These are phyloP conservation scores for Stratiomys singularior DNA, from an alignment of 2,888 invertebrate species.

Conservation along the genomic window DNA sequence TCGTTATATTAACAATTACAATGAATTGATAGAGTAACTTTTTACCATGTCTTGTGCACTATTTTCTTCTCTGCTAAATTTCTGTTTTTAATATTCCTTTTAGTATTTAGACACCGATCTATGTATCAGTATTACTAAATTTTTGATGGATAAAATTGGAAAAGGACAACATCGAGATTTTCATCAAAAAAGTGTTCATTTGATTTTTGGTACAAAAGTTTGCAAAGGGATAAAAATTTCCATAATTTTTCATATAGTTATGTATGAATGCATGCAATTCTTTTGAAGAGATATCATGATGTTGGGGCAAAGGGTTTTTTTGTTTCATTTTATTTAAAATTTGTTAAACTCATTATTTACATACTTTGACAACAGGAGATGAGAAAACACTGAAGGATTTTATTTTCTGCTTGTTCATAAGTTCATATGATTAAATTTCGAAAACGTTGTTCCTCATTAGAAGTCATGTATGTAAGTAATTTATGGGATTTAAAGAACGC, in stretches of 20 bases:
- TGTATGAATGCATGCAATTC: neutral
- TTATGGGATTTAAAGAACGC: neutral
- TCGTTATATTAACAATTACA: neutral
- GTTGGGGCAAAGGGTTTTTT: neutral
- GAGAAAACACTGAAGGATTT: neutral
- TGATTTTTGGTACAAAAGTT: conserved; percentile 26
- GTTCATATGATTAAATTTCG: neutral
- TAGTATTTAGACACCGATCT: neutral
- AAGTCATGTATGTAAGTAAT: neutral
- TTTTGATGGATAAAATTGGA: conserved; percentile 9
- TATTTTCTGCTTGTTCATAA: neutral
- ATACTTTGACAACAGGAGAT: neutral
- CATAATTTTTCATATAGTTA: neutral
- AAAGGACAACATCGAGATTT: conserved; percentile 36
- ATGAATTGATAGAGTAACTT: neutral
- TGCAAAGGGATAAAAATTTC: neutral
- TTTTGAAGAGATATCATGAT: neutral
- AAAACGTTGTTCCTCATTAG: neutral
- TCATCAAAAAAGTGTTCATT: conserved; percentile 25
- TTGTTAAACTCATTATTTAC: too few relatives aligned
- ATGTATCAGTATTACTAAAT: neutral
- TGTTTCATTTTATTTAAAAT: neutral
- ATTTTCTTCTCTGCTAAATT: neutral
- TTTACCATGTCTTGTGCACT: neutral
- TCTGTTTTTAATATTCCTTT: neutral